These are phyloP conservation scores for Allacma fusca DNA, from an alignment of 2,888 invertebrate species.

Conservation along the genomic window DNA sequence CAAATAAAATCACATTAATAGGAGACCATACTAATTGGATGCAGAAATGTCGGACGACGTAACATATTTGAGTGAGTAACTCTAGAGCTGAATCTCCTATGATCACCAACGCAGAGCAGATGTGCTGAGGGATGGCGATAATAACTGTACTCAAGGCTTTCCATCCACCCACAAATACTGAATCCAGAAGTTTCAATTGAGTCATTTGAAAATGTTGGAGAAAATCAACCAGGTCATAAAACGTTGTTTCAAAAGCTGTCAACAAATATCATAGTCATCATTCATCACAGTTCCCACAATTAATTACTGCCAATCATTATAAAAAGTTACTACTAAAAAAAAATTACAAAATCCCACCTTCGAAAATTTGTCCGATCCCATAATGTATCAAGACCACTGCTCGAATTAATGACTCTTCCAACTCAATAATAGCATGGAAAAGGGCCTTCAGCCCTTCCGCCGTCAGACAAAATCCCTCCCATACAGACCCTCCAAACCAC, in stretches of 20 bases:
- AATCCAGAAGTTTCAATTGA: background rate
- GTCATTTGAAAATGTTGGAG: background rate
- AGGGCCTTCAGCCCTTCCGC: constrained; percentile 21
- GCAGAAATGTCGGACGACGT: background rate
- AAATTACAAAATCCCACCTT: constrained; percentile 30
- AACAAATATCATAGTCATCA: background rate
- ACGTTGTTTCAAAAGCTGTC: constrained; percentile 41
- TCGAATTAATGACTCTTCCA: constrained; percentile 38
- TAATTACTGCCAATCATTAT: background rate
- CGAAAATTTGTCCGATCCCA: constrained; percentile 35
- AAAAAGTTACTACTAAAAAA: background rate
- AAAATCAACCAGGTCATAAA: constrained; percentile 29
- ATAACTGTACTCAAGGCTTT: background rate
- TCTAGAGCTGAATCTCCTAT: constrained; percentile 42
- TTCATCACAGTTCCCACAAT: background rate
- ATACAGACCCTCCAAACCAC: background rate
- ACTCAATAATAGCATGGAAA: constrained; percentile 35
- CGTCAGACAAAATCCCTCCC: constrained; percentile 16
- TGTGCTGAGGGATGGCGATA: constrained; percentile 35
- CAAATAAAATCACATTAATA: constrained; percentile 18
- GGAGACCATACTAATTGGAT: constrained; percentile 30
- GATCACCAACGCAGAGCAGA: constrained; percentile 33
- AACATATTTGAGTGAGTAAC: background rate
- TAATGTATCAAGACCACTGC: constrained; percentile 28
- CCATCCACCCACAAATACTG: background rate